Evolutionary conservation across 2,888 invertebrate genomes (phyloP), one percentile per base, ranked within the genome.

Genomic region (Dione vanillae): DNA sequence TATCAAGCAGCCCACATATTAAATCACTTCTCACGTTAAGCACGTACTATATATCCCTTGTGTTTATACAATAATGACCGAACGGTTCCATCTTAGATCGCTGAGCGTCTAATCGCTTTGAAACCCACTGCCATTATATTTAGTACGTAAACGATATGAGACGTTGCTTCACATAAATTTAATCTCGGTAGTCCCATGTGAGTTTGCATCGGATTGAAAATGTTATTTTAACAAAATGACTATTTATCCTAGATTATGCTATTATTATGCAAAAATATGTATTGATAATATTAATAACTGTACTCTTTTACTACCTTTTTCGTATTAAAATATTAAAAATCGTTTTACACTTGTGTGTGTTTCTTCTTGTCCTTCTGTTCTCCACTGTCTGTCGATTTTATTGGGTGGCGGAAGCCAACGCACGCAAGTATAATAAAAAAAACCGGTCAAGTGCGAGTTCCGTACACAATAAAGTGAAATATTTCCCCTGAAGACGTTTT

Each of bases 141-240:
- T 67, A 74, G 76, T 69, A 71, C 73, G 58, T 51, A 37, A 37
- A 45, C 47, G 64, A 58, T 67, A 64, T 75, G 71, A 73, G 75
- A 79, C 69, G 74, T 73, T 75, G 71, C 75, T 76, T 71, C 77
- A 78, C 79, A 79, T 81, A 77, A 79, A 79, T 79, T 78, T 77
- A 77, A 77, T 78, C 78, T 77, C 72, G 73, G 70, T 70, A 68
- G 41, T 70, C 67, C 76, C 79, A 82, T 78, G 75, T 76, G 75
- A 74, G 70, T 67, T 70, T 62, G 62, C 19, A 61, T 51, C 20
- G n/a, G n/a, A 20, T 20, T 51, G 51, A 19, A 59, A 59, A 59
- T 58, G 43, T 49, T 45, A 11, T 20, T 40, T 43, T 59, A 14
- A 35, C 14, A 54, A 54, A n/a, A n/a, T 37, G 10, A 10, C 37